Evolutionary conservation across 2,888 invertebrate species (phyloP), one percentile per base, ranked within the genome.

Genomic region (Chrysolina haemoptera): DNA sequence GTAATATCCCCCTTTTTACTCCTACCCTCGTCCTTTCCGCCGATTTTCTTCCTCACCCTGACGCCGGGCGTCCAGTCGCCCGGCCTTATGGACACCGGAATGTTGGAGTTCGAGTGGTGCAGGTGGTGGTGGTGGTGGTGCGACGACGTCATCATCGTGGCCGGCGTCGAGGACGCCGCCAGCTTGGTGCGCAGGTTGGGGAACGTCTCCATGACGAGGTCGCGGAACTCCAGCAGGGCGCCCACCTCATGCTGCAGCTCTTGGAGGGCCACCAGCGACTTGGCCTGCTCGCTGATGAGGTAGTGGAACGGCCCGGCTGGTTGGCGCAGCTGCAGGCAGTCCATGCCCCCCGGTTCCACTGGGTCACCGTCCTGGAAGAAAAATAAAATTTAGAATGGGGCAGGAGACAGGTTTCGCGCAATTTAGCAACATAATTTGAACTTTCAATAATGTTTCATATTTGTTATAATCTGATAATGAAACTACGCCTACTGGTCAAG

Each of bases 171-270:
- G 83, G 93, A 91, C 86, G 93, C 93, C 86, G 93, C 93, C 74
- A 96, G 93, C 91, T 96, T 96, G 87, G 93, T 93, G 87, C 95
- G 94, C 88, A 96, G 92, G 90, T 96, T 95, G 85, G 96, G 96
- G 90, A 96, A 96, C 86, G 96, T 95, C 92, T 96, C 96, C 92
- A 96, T 95, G 91, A 96, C 96, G 92, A 96, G 93, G 90, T 96
- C 96, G 89, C 96, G 94, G 89, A 96, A 96, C 91, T 96, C 95
- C 89, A 96, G 92, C 84, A 96, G 89, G 84, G 95, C 95, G 81
- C 96, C 95, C 90, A 96, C 96, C 91, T 96, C 96, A 94, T 96
- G 94, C 92, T 96, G 96, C 88, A 96, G 92, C 90, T 96, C 96
- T 91, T 96, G 96, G 88, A 96, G 90, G 79, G 93, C 94, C 84